Evolutionary conservation across 2,888 invertebrate species (phyloP).

Genomic region (Mesorhabditis sp.): DNA sequence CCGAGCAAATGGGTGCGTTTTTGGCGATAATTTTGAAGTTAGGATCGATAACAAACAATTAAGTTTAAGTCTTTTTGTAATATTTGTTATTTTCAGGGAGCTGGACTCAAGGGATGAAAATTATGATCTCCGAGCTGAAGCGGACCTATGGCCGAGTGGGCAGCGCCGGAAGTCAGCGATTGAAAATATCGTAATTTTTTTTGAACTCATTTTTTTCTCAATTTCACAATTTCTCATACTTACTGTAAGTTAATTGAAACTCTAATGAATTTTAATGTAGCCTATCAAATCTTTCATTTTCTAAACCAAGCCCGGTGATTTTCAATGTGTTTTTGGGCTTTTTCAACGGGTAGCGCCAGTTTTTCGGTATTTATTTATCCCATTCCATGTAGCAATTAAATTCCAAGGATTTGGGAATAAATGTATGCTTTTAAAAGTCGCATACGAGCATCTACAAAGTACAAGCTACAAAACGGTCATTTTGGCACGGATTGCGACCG

Average conservation of each 20-base stretch:
- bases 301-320: no score
- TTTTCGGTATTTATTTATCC: no score
- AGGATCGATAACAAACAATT: neutral
- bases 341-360: no score
- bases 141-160: neutral
- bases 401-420: no score
- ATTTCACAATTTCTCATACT: no score
- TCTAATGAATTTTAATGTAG: no score
- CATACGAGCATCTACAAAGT: no score
- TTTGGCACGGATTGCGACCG: slow-evolving; percentile 35
- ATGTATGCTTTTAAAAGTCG: no score
- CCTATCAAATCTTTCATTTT: no score
- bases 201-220: neutral
- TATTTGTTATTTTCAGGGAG: neutral
- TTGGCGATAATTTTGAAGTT: neutral
- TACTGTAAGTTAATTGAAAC: no score
- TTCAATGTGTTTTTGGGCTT: no score
- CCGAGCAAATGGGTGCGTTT: neutral
- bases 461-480: slow-evolving; percentile 28
- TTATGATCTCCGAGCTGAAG: neutral
- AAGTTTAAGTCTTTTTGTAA: neutral
- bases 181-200: neutral
- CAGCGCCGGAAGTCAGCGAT: slow-evolving; percentile 3
- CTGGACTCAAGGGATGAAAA: neutral
- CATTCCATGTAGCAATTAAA: no score